These are phyloP conservation scores for Eupeodes latifasciatus DNA, from an alignment of 2,888 invertebrate genomes.

Conservation along the genomic window DNA sequence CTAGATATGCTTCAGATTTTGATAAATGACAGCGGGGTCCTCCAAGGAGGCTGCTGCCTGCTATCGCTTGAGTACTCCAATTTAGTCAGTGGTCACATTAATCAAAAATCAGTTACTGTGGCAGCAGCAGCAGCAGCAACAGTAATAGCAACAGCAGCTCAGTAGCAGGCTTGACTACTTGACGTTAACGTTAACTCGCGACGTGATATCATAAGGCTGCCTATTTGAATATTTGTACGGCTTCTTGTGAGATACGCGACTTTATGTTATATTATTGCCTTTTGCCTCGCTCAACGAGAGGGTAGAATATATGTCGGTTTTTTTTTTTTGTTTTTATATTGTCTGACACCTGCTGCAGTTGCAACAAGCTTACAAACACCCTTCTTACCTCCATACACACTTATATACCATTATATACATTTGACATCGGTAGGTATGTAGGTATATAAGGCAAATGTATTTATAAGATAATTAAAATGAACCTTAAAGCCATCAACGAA, in stretches of 20 bases:
- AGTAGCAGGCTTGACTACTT: slow-evolving; percentile 62
- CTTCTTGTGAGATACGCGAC: slow-evolving; percentile 65
- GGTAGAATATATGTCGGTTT: background rate
- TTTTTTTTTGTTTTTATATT: slow-evolving; percentile 1
- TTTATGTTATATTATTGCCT: background rate
- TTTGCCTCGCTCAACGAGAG: slow-evolving; percentile 23
- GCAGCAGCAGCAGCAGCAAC: slow-evolving; percentile 47
- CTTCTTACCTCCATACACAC: background rate
- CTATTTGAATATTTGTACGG: slow-evolving; percentile 67
- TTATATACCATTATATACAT: background rate
- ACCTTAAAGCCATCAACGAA: slow-evolving; percentile 47
- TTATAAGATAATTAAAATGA: slow-evolving; percentile 64
- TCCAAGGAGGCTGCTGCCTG: slow-evolving; percentile 65
- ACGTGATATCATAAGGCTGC: slow-evolving; percentile 69
- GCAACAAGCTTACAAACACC: slow-evolving; percentile 25
- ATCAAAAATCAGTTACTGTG: slow-evolving; percentile 72
- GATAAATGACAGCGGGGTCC: slow-evolving; percentile 74
- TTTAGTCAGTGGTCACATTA: slow-evolving; percentile 74
- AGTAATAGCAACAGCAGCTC: slow-evolving; percentile 58
- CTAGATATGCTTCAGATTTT: slow-evolving; percentile 64
- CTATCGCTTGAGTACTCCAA: slow-evolving; percentile 71
- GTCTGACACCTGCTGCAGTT: slow-evolving; percentile 56
- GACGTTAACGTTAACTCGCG: slow-evolving; percentile 67
- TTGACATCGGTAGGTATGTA: background rate
- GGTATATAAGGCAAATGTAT: background rate